phyloP scores from a whole-genome alignment of 2,113 vertebrate species.

The Calyptomena viridis region DNA sequence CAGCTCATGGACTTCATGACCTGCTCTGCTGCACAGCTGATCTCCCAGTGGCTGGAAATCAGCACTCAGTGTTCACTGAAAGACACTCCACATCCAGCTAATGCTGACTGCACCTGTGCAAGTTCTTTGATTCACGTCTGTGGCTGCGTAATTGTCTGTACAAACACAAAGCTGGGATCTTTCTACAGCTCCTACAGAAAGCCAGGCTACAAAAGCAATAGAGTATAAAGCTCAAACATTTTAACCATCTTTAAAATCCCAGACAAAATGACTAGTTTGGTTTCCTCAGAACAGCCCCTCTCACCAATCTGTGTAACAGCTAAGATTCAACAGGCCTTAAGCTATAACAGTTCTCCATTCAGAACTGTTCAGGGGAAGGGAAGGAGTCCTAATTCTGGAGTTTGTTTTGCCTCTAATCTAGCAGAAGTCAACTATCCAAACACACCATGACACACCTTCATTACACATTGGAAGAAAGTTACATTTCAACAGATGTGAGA shows the following conservation, averaged over 20 bases:
- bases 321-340: neutral
- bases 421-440: neutral
- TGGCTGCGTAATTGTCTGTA: neutral
- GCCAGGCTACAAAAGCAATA: neutral
- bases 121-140: neutral
- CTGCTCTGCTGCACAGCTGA: neutral
- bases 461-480: neutral
- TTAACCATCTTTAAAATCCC: neutral
- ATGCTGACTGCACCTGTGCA: neutral
- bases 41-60: neutral
- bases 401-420: neutral
- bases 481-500: neutral
- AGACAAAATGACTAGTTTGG: neutral
- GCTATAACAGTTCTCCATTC: neutral
- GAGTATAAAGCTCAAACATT: neutral
- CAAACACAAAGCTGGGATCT: neutral
- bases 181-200: neutral
- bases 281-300: neutral
- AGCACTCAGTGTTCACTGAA: accelerated
- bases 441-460: neutral
- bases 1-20: neutral
- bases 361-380: neutral
- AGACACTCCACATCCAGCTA: neutral
- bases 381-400: neutral
- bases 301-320: neutral